phyloP scores from a whole-genome alignment of 2,797 vertebrate genomes.

The Apogon hyalosoma region DNA sequence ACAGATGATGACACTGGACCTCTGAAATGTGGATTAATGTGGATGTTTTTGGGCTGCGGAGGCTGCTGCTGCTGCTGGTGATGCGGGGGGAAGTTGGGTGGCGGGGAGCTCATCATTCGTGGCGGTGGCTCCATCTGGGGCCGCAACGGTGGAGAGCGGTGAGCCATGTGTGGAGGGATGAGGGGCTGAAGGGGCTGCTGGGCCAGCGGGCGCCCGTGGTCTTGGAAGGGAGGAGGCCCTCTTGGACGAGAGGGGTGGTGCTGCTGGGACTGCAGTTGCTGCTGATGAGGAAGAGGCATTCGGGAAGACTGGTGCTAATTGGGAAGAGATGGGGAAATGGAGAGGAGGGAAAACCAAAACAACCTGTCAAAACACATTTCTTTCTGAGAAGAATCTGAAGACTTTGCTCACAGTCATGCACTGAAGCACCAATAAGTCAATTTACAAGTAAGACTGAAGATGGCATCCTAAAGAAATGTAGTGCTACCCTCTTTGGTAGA shows the following conservation, averaged over 20 bases:
- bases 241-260: constrained; percentile 82
- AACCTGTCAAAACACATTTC: constrained; percentile 61
- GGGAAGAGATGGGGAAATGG: constrained; percentile 42
- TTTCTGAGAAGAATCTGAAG: constrained; percentile 32
- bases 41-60: constrained; percentile 92
- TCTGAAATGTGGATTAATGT: constrained; percentile 99
- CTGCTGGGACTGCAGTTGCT: constrained; percentile 78
- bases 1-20: constrained; percentile 91
- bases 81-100: constrained; percentile 83
- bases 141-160: constrained; percentile 88
- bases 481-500: not conserved
- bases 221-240: constrained; percentile 84
- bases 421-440: constrained; percentile 49
- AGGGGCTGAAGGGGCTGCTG: constrained; percentile 91
- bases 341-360: constrained; percentile 54
- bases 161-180: constrained; percentile 89
- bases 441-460: constrained; percentile 32
- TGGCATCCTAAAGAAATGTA: not conserved
- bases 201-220: constrained; percentile 74
- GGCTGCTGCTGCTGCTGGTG: constrained; percentile 77
- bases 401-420: constrained; percentile 29
- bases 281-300: constrained; percentile 79
- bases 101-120: constrained; percentile 88
- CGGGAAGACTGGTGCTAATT: constrained; percentile 70
- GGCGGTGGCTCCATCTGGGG: constrained; percentile 88